Percentiles rank a stretch among this genome's conserved stretches.
Conservation (phyloP, 2,888 invertebrate species). For the Xylocampa areola region DNA sequence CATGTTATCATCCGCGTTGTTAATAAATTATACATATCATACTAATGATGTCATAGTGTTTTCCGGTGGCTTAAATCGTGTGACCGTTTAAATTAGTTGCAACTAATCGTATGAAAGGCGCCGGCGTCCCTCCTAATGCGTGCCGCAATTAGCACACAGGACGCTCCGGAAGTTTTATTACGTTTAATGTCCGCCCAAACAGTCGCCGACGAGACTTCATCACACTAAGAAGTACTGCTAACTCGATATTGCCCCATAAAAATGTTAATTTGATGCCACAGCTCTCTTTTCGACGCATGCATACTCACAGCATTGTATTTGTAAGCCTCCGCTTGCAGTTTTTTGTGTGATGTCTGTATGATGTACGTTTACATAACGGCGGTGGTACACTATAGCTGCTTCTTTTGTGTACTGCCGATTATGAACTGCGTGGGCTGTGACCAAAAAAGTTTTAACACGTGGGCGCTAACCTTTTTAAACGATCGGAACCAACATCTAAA, state of each 20-base stretch:
- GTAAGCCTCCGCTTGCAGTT: conserved; percentile 42
- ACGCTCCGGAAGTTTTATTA: conserved; percentile 78
- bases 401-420: conserved; percentile 43
- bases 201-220: conserved; percentile 47
- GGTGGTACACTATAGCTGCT: conserved; percentile 22
- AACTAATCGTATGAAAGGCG: conserved; percentile 69
- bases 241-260: conserved; percentile 61
- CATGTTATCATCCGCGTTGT: conserved; percentile 31
- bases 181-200: conserved; percentile 70
- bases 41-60: conserved; percentile 55
- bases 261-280: conserved; percentile 65
- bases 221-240: conserved; percentile 45
- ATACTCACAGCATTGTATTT: conserved; percentile 55
- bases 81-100: conserved; percentile 69
- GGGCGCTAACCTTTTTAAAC: conserved; percentile 32
- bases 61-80: conserved; percentile 50
- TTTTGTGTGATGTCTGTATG: conserved; percentile 44
- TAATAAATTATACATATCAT: conserved; percentile 42
- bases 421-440: conserved; percentile 38
- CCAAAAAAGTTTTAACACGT: conserved; percentile 36
- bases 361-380: conserved; percentile 40
- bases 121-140: conserved; percentile 72
- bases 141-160: conserved; percentile 77
- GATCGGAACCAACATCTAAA: conserved; percentile 25
- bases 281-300: conserved; percentile 57